Conservation (phyloP, 1,140 invertebrate species). For the Halictus rubicundus region DNA sequence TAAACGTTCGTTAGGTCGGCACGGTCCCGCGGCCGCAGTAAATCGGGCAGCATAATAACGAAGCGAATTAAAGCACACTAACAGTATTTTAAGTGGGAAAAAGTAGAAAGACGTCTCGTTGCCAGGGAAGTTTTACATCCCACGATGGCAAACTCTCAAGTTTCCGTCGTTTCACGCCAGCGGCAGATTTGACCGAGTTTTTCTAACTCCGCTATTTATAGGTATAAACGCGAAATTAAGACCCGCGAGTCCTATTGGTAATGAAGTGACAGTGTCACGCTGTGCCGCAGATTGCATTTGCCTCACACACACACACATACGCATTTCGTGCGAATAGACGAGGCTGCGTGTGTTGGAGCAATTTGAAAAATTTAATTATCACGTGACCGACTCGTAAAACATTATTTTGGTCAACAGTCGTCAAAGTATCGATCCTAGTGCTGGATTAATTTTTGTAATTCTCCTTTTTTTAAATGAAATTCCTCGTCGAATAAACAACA, state of each 20-base stretch:
- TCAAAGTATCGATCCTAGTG: too few species aligned
- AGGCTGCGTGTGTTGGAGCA: too few species aligned
- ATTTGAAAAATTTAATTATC: background rate
- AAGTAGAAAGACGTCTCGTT: conserved; percentile 27
- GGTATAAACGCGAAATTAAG: conserved; percentile 46
- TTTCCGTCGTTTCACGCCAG: conserved; percentile 59
- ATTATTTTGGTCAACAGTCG: too few species aligned
- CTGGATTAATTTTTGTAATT: too few species aligned
- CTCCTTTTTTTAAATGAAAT: too few species aligned
- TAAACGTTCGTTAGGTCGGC: too few species aligned
- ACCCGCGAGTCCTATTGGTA: conserved; percentile 37
- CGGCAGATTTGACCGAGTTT: conserved; percentile 56
- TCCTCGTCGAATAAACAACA: too few species aligned
- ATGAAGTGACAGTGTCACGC: conserved; percentile 32
- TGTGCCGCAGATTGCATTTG: background rate
- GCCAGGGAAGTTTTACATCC: conserved; percentile 63
- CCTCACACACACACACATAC: background rate
- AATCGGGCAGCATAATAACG: background rate
- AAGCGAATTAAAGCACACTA: conserved; percentile 35
- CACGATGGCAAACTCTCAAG: conserved; percentile 60
- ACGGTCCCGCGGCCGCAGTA: background rate
- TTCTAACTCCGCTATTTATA: conserved; percentile 60
- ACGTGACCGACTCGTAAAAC: background rate
- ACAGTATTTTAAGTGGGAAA: conserved; percentile 29
- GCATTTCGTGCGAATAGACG: too few species aligned